A percentile compares a stretch with the other conserved stretches of the same genome.
phyloP scores from a whole-genome alignment of 2,888 invertebrate species.

The Dromius quadrimaculatus region DNA sequence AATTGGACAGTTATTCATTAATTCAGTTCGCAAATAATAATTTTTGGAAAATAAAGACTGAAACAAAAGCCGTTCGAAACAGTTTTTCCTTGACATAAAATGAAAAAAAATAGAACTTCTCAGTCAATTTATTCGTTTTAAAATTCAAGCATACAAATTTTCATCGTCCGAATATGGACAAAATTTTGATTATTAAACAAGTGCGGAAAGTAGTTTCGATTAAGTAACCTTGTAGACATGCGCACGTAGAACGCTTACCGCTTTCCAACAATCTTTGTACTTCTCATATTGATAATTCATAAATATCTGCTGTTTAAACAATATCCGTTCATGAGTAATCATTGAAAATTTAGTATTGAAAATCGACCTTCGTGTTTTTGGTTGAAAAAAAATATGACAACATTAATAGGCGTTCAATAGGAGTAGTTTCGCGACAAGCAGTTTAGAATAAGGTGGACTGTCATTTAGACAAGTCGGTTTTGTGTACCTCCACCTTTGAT shows the following conservation, averaged over 20 bases:
- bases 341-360: not conserved
- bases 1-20: too few relatives aligned
- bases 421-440: not conserved
- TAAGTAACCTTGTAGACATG: conserved; percentile 22
- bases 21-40: too few relatives aligned
- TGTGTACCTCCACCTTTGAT: not conserved
- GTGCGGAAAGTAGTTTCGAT: conserved; percentile 23
- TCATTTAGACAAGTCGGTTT: conserved; percentile 15
- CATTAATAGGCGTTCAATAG: not conserved
- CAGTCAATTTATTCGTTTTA: not conserved
- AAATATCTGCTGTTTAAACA: not conserved
- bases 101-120: not conserved
- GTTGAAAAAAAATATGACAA: not conserved
- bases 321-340: conserved; percentile 36
- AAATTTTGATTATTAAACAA: not conserved
- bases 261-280: conserved; percentile 40
- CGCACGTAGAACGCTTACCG: conserved; percentile 25
- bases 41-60: too few relatives aligned
- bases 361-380: not conserved
- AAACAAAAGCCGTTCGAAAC: too few relatives aligned
- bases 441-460: conserved; percentile 30
- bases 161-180: not conserved
- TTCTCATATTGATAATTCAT: not conserved
- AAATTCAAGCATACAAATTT: not conserved
- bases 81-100: not conserved